Percentiles rank a stretch among this genome's conserved stretches.
Evolutionary conservation across 2,113 vertebrate genomes (phyloP).

Genomic region (Ariopsis seemanni): DNA sequence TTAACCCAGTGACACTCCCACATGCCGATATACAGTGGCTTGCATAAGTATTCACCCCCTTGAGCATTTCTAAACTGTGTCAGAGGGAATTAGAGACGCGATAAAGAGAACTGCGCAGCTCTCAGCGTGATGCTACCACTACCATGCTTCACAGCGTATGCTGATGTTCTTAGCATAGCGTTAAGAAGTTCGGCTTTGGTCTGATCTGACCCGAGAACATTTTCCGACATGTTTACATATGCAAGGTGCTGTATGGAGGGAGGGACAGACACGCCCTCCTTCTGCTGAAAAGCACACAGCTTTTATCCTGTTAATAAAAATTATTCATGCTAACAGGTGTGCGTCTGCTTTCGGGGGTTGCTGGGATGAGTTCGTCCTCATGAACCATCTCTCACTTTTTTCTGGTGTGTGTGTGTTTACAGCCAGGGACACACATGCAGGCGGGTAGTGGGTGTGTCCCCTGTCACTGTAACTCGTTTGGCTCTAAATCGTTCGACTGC

Average conservation of each 20-base stretch:
- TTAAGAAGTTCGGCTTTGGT: neutral
- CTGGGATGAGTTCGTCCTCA: neutral
- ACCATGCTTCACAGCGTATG: neutral
- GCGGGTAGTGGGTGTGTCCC: slow-evolving; percentile 80
- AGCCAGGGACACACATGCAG: slow-evolving; percentile 82
- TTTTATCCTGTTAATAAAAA: no score
- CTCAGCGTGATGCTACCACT: neutral
- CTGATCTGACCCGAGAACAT: neutral
- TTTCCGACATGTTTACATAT: neutral
- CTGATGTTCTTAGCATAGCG: neutral
- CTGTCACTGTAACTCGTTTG: slow-evolving; percentile 96
- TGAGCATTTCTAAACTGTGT: neutral
- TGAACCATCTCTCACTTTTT: neutral
- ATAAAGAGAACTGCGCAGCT: neutral
- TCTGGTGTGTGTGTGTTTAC: slow-evolving; percentile 17
- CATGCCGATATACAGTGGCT: neutral
- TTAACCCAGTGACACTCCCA: neutral
- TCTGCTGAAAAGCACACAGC: neutral
- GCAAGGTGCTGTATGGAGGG: neutral
- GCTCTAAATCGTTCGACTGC: slow-evolving; percentile 96
- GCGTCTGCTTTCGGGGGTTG: neutral
- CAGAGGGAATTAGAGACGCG: neutral
- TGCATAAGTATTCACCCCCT: neutral
- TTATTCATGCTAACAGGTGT: neutral
- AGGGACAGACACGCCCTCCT: neutral